These are phyloP conservation scores for Eurois occulta DNA, from an alignment of 2,888 invertebrate species.

Conservation along the genomic window DNA sequence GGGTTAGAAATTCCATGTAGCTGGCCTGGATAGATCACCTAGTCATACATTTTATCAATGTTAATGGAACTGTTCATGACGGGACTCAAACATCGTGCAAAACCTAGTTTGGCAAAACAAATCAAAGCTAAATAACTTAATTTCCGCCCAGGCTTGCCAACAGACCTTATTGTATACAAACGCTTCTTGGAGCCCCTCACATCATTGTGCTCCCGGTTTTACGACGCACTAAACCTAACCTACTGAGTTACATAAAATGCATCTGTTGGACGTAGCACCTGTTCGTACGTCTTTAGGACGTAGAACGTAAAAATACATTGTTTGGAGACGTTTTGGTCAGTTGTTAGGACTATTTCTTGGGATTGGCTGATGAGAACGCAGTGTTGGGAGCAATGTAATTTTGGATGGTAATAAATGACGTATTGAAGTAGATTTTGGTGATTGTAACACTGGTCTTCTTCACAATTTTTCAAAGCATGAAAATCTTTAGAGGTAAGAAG, in stretches of 20 bases:
- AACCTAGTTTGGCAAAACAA: conserved; percentile 9
- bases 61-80: background rate
- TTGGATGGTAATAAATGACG: background rate
- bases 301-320: conserved; percentile 64
- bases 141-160: conserved; percentile 13
- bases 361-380: conserved; percentile 4
- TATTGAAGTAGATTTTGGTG: background rate
- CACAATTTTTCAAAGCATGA: background rate
- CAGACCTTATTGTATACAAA: conserved; percentile 2
- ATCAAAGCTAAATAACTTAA: conserved; percentile 42
- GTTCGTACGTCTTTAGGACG: conserved; percentile 41
- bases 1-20: background rate
- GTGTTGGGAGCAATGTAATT: background rate
- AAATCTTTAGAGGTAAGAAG: background rate
- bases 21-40: background rate
- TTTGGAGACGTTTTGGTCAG: conserved; percentile 28
- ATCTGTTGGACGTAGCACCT: conserved; percentile 63
- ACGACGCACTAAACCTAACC: conserved; percentile 62
- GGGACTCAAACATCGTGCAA: background rate
- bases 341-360: conserved; percentile 18
- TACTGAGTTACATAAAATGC: conserved; percentile 65
- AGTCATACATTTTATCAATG: background rate
- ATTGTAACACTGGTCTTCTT: background rate
- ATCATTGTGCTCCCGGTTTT: conserved; percentile 52
- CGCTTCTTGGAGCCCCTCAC: conserved; percentile 1